Evolutionary conservation across 1,140 invertebrate genomes (phyloP).

Genomic region (Bombus ignitus): DNA sequence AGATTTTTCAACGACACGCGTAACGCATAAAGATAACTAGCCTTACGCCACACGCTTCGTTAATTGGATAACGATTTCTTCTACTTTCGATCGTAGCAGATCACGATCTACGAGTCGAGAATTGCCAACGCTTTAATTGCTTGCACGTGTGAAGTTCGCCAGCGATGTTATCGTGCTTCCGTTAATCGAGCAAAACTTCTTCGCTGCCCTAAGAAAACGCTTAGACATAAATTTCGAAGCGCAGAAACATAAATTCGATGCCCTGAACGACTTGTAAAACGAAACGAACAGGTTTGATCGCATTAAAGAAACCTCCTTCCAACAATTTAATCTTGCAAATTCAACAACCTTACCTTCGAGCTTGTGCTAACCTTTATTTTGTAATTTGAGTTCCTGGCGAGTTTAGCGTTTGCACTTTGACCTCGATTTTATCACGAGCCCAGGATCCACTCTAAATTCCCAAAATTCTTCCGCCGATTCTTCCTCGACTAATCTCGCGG

Average conservation of each 20-base stretch:
- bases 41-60: background rate
- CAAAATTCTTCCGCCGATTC: background rate
- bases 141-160: background rate
- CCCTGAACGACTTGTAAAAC: too few species aligned
- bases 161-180: slow-evolving; percentile 18
- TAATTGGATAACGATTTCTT: background rate
- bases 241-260: background rate
- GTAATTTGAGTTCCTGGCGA: background rate
- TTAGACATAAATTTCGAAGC: background rate
- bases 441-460: background rate
- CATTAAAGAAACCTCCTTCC: too few species aligned
- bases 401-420: background rate
- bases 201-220: background rate
- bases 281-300: background rate
- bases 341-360: background rate
- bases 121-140: slow-evolving; percentile 13
- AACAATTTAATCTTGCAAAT: background rate
- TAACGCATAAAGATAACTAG: background rate
- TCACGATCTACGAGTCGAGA: background rate
- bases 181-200: slow-evolving; percentile 6
- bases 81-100: background rate
- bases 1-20: background rate
- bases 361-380: background rate
- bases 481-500: background rate
- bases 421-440: background rate